A percentile compares a stretch with the other conserved stretches of the same genome.
Conservation (phyloP, 2,797 vertebrate genomes). For the Urocyon cinereoargenteus region DNA sequence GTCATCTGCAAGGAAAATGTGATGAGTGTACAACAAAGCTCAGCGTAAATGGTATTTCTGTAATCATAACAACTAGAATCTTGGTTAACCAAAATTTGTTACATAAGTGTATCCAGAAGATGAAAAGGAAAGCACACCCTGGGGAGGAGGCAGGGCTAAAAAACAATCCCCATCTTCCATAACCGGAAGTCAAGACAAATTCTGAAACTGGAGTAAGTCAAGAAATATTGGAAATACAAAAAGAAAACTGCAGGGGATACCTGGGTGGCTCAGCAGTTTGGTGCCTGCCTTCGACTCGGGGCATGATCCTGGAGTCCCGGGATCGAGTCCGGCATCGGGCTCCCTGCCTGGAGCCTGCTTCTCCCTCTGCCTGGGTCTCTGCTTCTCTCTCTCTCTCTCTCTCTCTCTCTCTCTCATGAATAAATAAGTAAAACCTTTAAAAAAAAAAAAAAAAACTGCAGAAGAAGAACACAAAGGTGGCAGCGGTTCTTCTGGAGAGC, state of each 20-base stretch:
- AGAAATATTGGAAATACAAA: conserved; percentile 8
- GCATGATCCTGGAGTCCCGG: no score
- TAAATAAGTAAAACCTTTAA: no score
- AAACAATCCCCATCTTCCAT: background rate
- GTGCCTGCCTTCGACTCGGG: no score
- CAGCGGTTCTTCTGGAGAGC: background rate
- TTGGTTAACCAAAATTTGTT: background rate
- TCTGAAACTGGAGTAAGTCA: background rate
- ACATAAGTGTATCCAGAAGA: background rate
- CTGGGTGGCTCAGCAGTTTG: no score
- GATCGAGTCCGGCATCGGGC: no score
- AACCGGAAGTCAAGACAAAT: background rate
- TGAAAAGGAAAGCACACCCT: background rate
- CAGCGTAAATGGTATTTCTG: background rate
- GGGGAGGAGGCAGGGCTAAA: background rate
- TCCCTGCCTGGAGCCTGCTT: no score
- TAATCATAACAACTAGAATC: background rate
- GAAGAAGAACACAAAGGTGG: background rate
- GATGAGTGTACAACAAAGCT: background rate
- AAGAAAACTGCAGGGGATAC: background rate
- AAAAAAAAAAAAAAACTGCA: background rate
- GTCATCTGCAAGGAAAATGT: background rate
- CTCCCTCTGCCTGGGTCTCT: no score
- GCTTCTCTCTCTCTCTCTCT: no score
- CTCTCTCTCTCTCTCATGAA: no score